A percentile compares a stretch with the other conserved stretches of the same genome.
Evolutionary conservation across 2,888 invertebrate species (phyloP).

Genomic region (Caenorhabditis wallacei): DNA sequence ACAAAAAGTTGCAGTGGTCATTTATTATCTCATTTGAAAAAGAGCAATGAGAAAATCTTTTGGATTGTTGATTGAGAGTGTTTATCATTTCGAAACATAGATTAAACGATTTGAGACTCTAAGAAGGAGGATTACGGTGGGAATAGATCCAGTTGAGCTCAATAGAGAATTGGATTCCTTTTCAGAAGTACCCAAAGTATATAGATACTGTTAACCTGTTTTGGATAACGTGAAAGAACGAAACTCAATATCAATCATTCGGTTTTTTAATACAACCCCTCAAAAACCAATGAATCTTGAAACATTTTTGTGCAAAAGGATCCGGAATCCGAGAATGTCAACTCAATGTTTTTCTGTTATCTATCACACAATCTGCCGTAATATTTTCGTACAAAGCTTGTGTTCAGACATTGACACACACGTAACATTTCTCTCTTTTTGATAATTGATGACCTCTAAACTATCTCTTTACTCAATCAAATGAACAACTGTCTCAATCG

Average conservation of each 20-base stretch:
- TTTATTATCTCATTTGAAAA: constrained; percentile 36
- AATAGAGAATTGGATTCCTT: too few species aligned
- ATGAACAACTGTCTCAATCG: constrained; percentile 18
- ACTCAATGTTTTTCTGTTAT: constrained; percentile 43
- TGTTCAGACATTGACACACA: constrained; percentile 39
- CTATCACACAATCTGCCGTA: constrained; percentile 42
- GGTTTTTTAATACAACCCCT: too few species aligned
- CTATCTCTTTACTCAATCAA: constrained; percentile 30
- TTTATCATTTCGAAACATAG: constrained; percentile 2
- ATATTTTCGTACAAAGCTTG: constrained; percentile 48
- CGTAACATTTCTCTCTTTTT: constrained; percentile 43
- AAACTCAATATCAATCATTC: too few species aligned
- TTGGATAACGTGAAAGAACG: too few species aligned
- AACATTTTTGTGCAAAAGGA: not conserved
- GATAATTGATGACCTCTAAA: constrained; percentile 60
- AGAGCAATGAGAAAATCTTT: constrained; percentile 17
- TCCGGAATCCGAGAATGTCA: not conserved
- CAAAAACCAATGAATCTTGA: not conserved
- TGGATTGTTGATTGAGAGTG: not conserved
- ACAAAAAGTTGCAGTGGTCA: constrained; percentile 34
- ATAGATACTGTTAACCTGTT: too few species aligned
- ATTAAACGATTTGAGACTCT: not conserved
- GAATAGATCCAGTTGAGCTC: not conserved
- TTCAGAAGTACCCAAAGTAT: too few species aligned
- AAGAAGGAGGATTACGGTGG: not conserved